Evolutionary conservation across 2,888 invertebrate species (phyloP), one percentile per base, ranked within the genome.

Genomic region (Strigamia transsilvanica): DNA sequence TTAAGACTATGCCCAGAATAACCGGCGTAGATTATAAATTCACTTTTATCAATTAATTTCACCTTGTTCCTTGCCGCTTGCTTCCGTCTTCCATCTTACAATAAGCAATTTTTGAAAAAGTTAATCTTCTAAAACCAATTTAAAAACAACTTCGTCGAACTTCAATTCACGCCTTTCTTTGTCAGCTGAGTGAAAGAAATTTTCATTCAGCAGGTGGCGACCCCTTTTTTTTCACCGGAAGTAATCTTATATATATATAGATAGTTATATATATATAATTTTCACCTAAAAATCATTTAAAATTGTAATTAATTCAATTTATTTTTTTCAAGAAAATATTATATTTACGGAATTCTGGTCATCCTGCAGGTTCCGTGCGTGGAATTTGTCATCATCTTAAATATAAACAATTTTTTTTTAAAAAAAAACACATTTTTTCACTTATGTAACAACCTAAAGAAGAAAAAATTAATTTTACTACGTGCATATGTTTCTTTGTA

Each of bases 21-120:
- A 15, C n/a, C 18, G 3, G 6, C 6, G 6, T 56, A n/a, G n/a
- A 18, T 18, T n/a, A 18, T 56, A 4, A 4, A n/a, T 56, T 21
- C 21, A 15, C 18, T 18, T 56, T 56, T 56, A 56, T 56, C 56
- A 56, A 15, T 77, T 77, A 21, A 38, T 38, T 41, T 85, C 86
- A 90, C 87, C 91, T 88, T 81, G 93, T 93, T 85, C 93, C 93
- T 87, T 93, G 93, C 84, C 93, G 90, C 88, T 92, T 92, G 88
- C 93, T 92, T 88, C 92, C 92, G 90, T 93, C 93, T 87, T 93
- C 93, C 91, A 92, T 92, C 86, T 90, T 83, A 23, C 21, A 79
- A 42, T 79, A 42, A 79, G 41, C 79, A 79, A 38, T 79, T 42
- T 38, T 79, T 32, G 21, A 73, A 32, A 73, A 73, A 27, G 73